A percentile compares a stretch with the other conserved stretches of the same genome.
Evolutionary conservation across 1,140 invertebrate genomes (phyloP).

Genomic region (Zaprionus gabonicus): DNA sequence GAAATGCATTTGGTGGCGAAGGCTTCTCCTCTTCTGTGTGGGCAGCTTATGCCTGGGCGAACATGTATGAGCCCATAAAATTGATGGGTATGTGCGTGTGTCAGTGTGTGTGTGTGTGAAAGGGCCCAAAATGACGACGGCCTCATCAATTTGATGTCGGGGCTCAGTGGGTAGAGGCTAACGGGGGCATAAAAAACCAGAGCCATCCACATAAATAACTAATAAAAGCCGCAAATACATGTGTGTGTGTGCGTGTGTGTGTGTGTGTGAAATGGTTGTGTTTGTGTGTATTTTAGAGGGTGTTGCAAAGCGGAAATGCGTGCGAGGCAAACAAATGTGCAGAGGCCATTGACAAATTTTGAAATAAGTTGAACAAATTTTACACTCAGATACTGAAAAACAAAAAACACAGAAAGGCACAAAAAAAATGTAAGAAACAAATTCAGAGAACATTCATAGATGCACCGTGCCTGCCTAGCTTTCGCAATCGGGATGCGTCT

Average conservation of each 20-base stretch:
- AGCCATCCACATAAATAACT: slow-evolving; percentile 71
- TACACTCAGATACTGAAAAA: not conserved
- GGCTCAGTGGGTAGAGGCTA: slow-evolving; percentile 46
- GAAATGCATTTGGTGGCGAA: slow-evolving; percentile 54
- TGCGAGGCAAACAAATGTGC: slow-evolving; percentile 29
- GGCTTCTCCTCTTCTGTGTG: not conserved
- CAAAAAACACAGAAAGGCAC: not conserved
- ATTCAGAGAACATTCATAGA: not conserved
- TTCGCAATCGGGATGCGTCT: not conserved
- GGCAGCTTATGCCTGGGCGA: slow-evolving; percentile 26
- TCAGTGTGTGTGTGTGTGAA: slow-evolving; percentile 33
- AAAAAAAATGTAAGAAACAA: not conserved
- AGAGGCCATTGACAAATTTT: slow-evolving; percentile 21
- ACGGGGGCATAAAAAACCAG: slow-evolving; percentile 58
- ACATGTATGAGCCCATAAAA: slow-evolving; percentile 69
- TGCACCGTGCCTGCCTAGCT: not conserved
- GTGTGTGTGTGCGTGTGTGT: not conserved
- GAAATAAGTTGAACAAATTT: not conserved
- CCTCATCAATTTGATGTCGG: slow-evolving; percentile 76
- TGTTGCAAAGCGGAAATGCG: slow-evolving; percentile 57
- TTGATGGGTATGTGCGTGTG: slow-evolving; percentile 54
- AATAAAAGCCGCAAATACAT: slow-evolving; percentile 58
- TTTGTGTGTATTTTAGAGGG: not conserved
- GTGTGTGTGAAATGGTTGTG: slow-evolving; percentile 6
- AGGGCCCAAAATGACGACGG: slow-evolving; percentile 50